A percentile compares a stretch with the other conserved stretches of the same genome.
Evolutionary conservation across 2,113 vertebrate species (phyloP).

Genomic region (Nothobranchius furzeri): DNA sequence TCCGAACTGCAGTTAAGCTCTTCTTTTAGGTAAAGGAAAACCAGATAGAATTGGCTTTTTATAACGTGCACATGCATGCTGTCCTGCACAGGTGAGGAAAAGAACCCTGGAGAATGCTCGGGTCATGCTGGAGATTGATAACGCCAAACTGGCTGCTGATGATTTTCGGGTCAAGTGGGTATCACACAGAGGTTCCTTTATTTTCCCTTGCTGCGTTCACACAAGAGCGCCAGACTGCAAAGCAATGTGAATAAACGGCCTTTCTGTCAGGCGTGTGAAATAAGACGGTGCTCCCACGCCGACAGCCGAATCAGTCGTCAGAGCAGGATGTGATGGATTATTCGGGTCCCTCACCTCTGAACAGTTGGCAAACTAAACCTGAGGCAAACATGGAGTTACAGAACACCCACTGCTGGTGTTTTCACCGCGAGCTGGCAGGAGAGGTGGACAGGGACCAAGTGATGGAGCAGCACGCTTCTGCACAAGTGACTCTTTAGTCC

Average conservation of each 20-base stretch:
- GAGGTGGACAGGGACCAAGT: conserved; percentile 7
- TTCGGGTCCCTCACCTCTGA: conserved; percentile 4
- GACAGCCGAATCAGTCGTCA: not conserved
- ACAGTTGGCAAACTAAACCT: conserved; percentile 22
- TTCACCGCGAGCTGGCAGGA: conserved; percentile 51
- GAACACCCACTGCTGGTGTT: conserved; percentile 23
- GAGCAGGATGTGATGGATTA: conserved; percentile 36
- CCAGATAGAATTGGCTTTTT: too few relatives aligned
- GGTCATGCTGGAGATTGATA: conserved; percentile 84
- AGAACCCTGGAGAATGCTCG: conserved; percentile 80
- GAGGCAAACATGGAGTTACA: conserved; percentile 5
- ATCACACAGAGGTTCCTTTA: conserved; percentile 49
- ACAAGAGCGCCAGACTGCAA: conserved; percentile 59
- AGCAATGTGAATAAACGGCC: conserved; percentile 64
- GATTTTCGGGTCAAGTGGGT: conserved; percentile 87
- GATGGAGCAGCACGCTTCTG: not conserved
- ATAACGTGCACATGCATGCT: not conserved
- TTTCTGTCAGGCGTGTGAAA: conserved; percentile 65
- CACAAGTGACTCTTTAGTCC: too few relatives aligned
- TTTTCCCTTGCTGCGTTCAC: conserved; percentile 60
- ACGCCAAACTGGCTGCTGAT: conserved; percentile 84
- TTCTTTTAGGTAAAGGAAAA: too few relatives aligned
- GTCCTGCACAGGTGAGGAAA: conserved; percentile 75
- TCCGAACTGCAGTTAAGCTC: not conserved
- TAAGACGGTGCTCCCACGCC: conserved; percentile 46